Percentiles rank a stretch among this genome's conserved stretches.
These are phyloP conservation scores for Heliconius nattereri DNA, from an alignment of 1,140 invertebrate species.

Conservation along the genomic window DNA sequence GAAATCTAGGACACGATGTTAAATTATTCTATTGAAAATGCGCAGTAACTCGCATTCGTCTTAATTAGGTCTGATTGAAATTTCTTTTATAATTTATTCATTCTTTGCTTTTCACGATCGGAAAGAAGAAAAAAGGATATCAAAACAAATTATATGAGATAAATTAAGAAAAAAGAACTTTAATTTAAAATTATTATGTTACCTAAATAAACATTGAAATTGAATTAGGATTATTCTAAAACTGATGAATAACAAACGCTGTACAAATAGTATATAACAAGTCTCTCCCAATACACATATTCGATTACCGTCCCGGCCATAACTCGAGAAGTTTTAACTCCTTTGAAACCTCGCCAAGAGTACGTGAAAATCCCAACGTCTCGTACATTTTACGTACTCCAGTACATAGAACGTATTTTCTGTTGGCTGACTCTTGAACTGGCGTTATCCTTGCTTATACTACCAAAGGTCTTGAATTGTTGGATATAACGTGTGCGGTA, in stretches of 20 bases:
- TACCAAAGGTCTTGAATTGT: background rate
- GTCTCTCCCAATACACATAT: constrained; percentile 37
- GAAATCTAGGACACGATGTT: background rate
- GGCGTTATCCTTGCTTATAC: constrained; percentile 21
- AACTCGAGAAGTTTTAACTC: constrained; percentile 47
- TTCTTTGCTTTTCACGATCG: background rate
- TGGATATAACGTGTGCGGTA: background rate
- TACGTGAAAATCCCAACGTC: constrained; percentile 46
- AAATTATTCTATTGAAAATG: constrained; percentile 12
- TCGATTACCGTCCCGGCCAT: constrained; percentile 46
- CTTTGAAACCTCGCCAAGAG: constrained; percentile 46
- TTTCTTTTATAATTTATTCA: background rate
- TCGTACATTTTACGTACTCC: constrained; percentile 41
- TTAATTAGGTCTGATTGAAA: background rate
- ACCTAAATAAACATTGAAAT: too few species aligned
- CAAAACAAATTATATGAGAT: too few species aligned
- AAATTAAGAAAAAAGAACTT: too few species aligned
- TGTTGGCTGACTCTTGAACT: constrained; percentile 39
- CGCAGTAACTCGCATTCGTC: background rate
- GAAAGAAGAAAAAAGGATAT: background rate
- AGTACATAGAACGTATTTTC: constrained; percentile 40
- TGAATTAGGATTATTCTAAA: background rate
- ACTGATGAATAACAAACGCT: constrained; percentile 16
- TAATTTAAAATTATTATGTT: too few species aligned
- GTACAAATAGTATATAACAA: background rate